Evolutionary conservation across 2,888 invertebrate genomes (phyloP).

Genomic region (Venusia cambrica): DNA sequence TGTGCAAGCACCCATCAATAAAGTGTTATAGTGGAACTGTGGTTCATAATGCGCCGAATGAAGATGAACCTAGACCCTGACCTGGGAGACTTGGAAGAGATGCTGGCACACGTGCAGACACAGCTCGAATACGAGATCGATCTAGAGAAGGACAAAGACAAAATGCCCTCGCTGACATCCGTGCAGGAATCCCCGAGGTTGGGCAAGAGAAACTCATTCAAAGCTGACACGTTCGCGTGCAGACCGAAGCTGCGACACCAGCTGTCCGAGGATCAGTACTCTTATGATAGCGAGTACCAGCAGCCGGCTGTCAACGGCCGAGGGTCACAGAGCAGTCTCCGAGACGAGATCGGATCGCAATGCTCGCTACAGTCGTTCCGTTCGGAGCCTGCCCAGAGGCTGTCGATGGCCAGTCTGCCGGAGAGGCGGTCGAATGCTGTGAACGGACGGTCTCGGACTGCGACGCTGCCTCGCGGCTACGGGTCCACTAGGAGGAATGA

Average conservation of each 20-base stretch:
- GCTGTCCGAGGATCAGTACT: too few species aligned
- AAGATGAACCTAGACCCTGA: slow-evolving; percentile 68
- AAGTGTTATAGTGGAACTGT: slow-evolving; percentile 13
- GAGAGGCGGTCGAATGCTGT: slow-evolving; percentile 53
- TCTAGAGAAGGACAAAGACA: slow-evolving; percentile 55
- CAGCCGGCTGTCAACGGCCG: slow-evolving; percentile 47
- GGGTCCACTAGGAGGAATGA: slow-evolving; percentile 55
- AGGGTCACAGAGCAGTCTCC: slow-evolving; percentile 59
- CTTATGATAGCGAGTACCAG: slow-evolving; percentile 48
- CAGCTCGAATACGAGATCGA: slow-evolving; percentile 74
- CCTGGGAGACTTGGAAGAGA: slow-evolving; percentile 71
- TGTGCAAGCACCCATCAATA: slow-evolving; percentile 19
- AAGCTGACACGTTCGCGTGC: slow-evolving; percentile 50
- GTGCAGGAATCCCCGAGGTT: slow-evolving; percentile 66
- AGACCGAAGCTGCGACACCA: too few species aligned
- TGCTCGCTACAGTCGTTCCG: slow-evolving; percentile 63
- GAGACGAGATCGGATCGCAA: slow-evolving; percentile 61
- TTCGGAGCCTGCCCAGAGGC: slow-evolving; percentile 60
- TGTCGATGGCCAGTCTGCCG: slow-evolving; percentile 57
- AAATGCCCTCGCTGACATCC: slow-evolving; percentile 57
- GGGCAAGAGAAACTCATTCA: slow-evolving; percentile 51
- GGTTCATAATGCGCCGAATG: slow-evolving; percentile 52
- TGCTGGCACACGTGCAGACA: slow-evolving; percentile 72
- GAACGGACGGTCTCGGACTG: slow-evolving; percentile 59
- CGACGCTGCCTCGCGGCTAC: slow-evolving; percentile 66